Evolutionary conservation across 2,113 vertebrate genomes (phyloP).

Genomic region (Petrocephalus zakoni): DNA sequence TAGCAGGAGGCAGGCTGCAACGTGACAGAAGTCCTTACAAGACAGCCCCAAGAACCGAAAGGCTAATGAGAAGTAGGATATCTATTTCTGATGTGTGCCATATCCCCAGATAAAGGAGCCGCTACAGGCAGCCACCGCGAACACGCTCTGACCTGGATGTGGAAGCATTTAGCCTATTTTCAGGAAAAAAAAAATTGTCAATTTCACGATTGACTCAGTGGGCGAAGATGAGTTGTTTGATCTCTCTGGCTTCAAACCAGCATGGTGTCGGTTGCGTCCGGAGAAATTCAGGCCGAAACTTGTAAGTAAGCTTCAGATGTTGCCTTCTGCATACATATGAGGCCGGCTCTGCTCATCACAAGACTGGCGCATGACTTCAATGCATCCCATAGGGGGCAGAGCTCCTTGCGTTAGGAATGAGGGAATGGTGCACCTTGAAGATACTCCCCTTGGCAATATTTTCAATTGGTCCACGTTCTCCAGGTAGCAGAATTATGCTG

Average conservation of each 20-base stretch:
- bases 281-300: neutral
- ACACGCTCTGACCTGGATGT: neutral
- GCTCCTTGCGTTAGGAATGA: neutral
- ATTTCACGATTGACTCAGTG: neutral
- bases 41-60: neutral
- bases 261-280: neutral
- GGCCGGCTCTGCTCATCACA: neutral
- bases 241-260: neutral
- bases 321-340: neutral
- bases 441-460: neutral
- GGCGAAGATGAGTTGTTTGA: neutral
- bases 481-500: neutral
- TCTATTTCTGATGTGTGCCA: constrained; percentile 17
- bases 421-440: neutral
- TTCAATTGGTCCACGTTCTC: neutral
- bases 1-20: neutral
- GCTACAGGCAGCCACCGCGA: neutral
- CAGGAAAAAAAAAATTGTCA: neutral
- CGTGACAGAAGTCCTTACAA: neutral
- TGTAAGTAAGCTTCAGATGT: neutral
- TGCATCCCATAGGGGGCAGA: neutral
- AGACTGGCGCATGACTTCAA: neutral
- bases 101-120: neutral
- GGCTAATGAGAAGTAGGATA: neutral
- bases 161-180: neutral